Evolutionary conservation across 2,113 vertebrate species (phyloP).

Genomic region (Phaethornis superciliosus): DNA sequence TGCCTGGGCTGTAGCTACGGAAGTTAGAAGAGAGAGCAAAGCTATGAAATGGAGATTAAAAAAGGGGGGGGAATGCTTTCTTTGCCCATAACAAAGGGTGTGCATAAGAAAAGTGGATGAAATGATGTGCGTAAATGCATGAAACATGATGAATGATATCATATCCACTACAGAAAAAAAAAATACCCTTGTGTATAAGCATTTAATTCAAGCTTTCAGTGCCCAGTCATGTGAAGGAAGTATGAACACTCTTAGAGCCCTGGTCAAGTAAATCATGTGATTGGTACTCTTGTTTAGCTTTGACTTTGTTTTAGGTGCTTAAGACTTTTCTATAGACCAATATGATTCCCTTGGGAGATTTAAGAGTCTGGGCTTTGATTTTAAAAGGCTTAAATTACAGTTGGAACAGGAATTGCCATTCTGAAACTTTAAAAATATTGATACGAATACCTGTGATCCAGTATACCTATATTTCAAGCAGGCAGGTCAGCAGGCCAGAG

Average conservation of each 20-base stretch:
- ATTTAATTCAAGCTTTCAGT: slow-evolving; percentile 5
- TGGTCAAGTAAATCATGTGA: neutral
- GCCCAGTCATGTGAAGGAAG: neutral
- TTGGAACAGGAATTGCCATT: neutral
- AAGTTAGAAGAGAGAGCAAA: neutral
- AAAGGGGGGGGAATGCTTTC: neutral
- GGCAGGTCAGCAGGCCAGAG: neutral
- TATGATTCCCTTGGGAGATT: neutral
- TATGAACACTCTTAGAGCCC: neutral
- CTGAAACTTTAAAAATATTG: neutral
- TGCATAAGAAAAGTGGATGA: neutral
- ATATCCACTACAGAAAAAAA: neutral
- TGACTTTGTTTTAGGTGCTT: neutral
- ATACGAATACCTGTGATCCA: neutral
- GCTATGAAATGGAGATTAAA: neutral
- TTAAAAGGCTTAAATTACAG: neutral
- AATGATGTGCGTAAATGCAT: neutral
- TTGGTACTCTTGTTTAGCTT: neutral
- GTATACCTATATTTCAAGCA: neutral
- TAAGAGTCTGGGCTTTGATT: neutral
- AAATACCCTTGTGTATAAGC: neutral
- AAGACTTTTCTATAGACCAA: neutral
- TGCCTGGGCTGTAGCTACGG: neutral
- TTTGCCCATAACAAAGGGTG: neutral
- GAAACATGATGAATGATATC: slow-evolving; percentile 5